These are phyloP conservation scores for Crepidodera aurea DNA, from an alignment of 2,888 invertebrate species.

Conservation along the genomic window DNA sequence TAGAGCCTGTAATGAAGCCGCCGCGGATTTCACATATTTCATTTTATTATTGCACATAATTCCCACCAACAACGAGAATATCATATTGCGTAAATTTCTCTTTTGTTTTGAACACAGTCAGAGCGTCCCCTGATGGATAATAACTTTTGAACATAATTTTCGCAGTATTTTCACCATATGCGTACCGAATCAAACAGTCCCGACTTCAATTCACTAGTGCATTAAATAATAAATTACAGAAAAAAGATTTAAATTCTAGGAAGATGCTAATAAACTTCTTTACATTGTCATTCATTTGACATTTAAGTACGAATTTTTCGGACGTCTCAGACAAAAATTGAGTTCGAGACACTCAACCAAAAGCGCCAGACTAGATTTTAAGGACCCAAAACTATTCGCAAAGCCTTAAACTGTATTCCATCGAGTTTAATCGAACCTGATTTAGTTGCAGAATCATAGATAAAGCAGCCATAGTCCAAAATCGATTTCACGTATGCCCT, in stretches of 20 bases:
- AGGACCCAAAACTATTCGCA: not conserved
- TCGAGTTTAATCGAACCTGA: not conserved
- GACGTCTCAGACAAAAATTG: no score
- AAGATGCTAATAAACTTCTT: no score
- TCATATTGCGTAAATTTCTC: constrained; percentile 16
- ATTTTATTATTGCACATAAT: constrained; percentile 4
- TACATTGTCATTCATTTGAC: no score
- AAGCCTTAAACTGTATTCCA: not conserved
- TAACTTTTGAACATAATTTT: constrained; percentile 6
- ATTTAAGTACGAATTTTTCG: no score
- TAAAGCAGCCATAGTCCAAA: not conserved
- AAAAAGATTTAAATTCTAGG: no score
- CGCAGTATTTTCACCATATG: not conserved
- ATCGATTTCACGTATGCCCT: not conserved
- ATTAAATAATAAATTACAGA: no score
- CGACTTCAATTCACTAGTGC: not conserved
- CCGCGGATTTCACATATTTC: constrained; percentile 1
- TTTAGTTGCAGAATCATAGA: not conserved
- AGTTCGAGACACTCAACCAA: no score
- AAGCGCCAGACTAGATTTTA: no score
- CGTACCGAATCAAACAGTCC: no score
- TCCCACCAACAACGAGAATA: not conserved
- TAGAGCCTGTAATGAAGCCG: not conserved
- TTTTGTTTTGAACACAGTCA: constrained; percentile 11
- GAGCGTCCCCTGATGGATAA: not conserved